Evolutionary conservation across 2,888 invertebrate species (phyloP), one percentile per base, ranked within the genome.

Genomic region (Lycophotia porphyrea): DNA sequence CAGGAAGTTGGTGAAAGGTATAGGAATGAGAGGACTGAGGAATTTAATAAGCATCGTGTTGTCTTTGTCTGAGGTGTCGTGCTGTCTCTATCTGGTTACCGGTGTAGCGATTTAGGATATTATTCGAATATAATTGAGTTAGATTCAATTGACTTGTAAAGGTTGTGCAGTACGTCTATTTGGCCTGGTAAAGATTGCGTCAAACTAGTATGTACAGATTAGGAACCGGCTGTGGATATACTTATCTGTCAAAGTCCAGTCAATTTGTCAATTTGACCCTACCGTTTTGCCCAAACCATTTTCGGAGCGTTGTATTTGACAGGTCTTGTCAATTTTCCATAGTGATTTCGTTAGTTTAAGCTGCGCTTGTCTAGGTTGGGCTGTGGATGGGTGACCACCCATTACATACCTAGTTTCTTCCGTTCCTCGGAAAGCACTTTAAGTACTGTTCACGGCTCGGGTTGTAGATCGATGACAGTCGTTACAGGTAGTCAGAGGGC

Each of bases 1-100:
- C 73, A 67, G 31, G 31, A 70, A 36, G 13, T 66, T 44, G 44
- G 65, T 8, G 76, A 49, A 71, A 58, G 77, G 71, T 80, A 36
- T 55, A 81, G 27, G 47, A 76, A 81, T 81, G 39, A n/a, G n/a
- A 39, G 27, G 11, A 68, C 61, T n/a, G 42, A 76, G 49, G 81
- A 81, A 80, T 80, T 80, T 71, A 80, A 80, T 80, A 76, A 81
- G 47, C n/a, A 66, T 61, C 34, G 76, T 55, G 75, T 47, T 60
- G 39, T 81, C 81, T 76, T 55, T 15, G 21, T 61, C 79, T 66
- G 8, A n/a, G 5, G 31, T 44, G 21, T 61, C 9, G 31, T 80
- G 81, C 36, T 44, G 31, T 80, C 75, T 75, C 58, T 65, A 31
- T 64, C 42, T n/a, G 42, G 34, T 27, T 78, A 47, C 44, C 66